phyloP scores from a whole-genome alignment of 1,140 invertebrate genomes.

The Caenorhabditis remanei region DNA sequence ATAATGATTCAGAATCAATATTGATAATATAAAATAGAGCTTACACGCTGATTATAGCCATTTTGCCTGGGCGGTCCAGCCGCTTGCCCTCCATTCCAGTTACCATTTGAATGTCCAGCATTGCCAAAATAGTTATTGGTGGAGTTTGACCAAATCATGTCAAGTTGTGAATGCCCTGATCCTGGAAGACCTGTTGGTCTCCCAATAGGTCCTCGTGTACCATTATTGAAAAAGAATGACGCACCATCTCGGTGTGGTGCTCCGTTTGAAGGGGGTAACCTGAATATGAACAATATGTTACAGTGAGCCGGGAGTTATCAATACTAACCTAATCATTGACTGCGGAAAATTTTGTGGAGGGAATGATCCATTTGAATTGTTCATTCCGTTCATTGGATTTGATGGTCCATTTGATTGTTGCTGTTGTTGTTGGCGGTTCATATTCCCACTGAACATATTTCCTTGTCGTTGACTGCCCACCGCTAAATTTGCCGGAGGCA shows the following conservation, averaged over 20 bases:
- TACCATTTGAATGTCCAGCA: conserved; percentile 40
- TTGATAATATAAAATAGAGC: background rate
- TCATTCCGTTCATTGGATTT: conserved; percentile 5
- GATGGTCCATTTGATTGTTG: background rate
- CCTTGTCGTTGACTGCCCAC: conserved; percentile 34
- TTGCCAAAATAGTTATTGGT: conserved; percentile 37
- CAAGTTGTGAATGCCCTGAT: background rate
- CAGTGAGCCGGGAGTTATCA: background rate
- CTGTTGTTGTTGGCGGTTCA: conserved; percentile 19
- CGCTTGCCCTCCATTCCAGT: conserved; percentile 28
- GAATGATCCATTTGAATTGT: background rate
- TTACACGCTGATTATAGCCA: conserved; percentile 36
- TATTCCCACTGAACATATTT: conserved; percentile 5
- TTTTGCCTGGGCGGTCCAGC: conserved; percentile 23
- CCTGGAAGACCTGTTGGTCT: conserved; percentile 6
- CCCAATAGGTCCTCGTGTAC: background rate
- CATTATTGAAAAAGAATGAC: background rate
- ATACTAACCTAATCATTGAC: conserved; percentile 16
- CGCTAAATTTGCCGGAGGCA: conserved; percentile 25
- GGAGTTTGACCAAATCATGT: conserved; percentile 35
- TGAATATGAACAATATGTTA: background rate
- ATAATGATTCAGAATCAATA: too few relatives aligned
- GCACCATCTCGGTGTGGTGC: background rate
- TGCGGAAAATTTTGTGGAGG: background rate
- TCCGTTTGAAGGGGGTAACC: conserved; percentile 4